Evolutionary conservation across 2,888 invertebrate species (phyloP), one percentile per base, ranked within the genome.

Genomic region (Chrysolina americana): DNA sequence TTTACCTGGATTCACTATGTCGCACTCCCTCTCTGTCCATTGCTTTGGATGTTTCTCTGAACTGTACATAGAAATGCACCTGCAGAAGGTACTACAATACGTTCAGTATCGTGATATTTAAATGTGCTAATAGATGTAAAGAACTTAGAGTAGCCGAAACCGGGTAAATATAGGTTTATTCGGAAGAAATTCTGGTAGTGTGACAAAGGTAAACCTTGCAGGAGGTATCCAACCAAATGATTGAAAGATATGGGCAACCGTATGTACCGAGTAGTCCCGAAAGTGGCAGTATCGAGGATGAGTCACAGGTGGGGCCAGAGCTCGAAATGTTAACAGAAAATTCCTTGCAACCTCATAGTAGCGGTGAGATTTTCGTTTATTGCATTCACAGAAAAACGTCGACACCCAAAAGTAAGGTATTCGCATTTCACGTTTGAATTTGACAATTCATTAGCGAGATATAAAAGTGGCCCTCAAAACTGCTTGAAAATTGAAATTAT

Each of bases 1-100:
- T 89, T 89, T 83, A 83, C 81, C 87, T 89, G 89, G 78, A 78
- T 71, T 90, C 89, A 89, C 84, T 83, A 89, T 89, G 89, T 88
- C 79, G 82, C 82, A 81, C 82, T 80, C 81, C 83, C 83, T 83
- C 79, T 84, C 79, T 84, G 77, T 83, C 81, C 83, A 82, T 83
- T 83, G 85, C 86, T 86, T 86, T 86, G 82, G 82, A 84, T 86
- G 85, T 86, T 81, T 81, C 82, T 80, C 74, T 73, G 76, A 76
- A 81, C 74, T 82, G 81, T 80, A 80, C 74, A 80, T 80, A 81
- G 76, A 78, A 56, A 75, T 80, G 81, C 80, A 81, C 81, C 65
- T 56, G 56, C 62, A 44, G 28, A 77, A 41, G 59, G 41, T 64
- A 19, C 63, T 71, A 59, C 65, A 28, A 65, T 68, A 65, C 53